Percentiles rank a stretch among this genome's conserved stretches.
phyloP scores from a whole-genome alignment of 2,797 vertebrate genomes.

The Anguilla megastoma region DNA sequence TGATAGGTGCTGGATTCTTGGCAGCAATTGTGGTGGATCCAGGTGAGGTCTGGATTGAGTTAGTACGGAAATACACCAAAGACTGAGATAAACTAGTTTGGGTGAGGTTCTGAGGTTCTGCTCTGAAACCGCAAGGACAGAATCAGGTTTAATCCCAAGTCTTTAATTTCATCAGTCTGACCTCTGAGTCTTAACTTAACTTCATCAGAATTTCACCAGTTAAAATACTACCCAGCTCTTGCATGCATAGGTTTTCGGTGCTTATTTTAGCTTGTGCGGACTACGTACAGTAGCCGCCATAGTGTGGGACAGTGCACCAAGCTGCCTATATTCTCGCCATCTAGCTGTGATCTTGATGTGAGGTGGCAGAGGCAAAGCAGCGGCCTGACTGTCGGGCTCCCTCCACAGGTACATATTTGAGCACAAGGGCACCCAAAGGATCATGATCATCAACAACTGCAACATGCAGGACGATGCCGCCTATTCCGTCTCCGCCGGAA shows the following conservation, averaged over 20 bases:
- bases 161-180: background rate
- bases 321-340: background rate
- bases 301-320: background rate
- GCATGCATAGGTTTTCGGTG: background rate
- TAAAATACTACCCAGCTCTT: background rate
- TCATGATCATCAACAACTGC: slow-evolving; percentile 98
- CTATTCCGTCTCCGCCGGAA: slow-evolving; percentile 89
- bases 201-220: background rate
- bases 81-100: background rate
- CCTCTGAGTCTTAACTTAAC: background rate
- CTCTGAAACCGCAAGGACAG: background rate
- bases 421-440: slow-evolving; percentile 92
- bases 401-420: slow-evolving; percentile 94
- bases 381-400: slow-evolving; percentile 43
- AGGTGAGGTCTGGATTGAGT: background rate
- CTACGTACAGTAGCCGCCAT: background rate
- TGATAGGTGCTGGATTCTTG: background rate
- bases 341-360: background rate
- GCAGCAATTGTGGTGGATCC: background rate
- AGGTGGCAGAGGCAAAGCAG: background rate
- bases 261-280: background rate
- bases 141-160: background rate
- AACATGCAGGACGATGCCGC: slow-evolving; percentile 84
- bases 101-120: background rate
- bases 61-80: background rate